Percentiles rank a stretch among this genome's conserved stretches.
Evolutionary conservation across 1,140 invertebrate genomes (phyloP).

Genomic region (Notospermus geniculatus): DNA sequence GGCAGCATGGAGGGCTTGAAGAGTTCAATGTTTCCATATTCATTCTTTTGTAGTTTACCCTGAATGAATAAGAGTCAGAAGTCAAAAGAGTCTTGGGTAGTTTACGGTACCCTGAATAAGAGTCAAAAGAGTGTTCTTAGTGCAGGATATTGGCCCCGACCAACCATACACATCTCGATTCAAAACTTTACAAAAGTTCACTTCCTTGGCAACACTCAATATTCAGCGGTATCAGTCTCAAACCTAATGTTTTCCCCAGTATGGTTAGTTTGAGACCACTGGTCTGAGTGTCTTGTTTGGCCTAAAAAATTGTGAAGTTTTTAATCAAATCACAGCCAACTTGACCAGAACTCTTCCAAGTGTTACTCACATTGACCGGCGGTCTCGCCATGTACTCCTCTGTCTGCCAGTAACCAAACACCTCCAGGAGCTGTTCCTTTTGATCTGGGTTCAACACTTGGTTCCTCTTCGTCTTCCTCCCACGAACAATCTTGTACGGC

Average conservation of each 20-base stretch:
- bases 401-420: slow-evolving; percentile 96
- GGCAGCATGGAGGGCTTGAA: slow-evolving; percentile 94
- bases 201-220: too few relatives aligned
- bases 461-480: slow-evolving; percentile 44
- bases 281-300: too few relatives aligned
- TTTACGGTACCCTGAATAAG: background rate
- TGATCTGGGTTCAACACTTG: slow-evolving; percentile 43
- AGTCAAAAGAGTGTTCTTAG: background rate
- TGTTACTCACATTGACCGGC: slow-evolving; percentile 74
- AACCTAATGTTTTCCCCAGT: too few relatives aligned
- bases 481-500: slow-evolving; percentile 92
- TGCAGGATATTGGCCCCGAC: too few relatives aligned
- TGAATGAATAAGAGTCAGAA: slow-evolving; percentile 28
- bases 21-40: slow-evolving; percentile 96
- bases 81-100: background rate
- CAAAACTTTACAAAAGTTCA: too few relatives aligned
- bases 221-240: too few relatives aligned
- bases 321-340: too few relatives aligned
- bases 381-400: slow-evolving; percentile 77
- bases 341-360: too few relatives aligned
- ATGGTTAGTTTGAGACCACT: too few relatives aligned
- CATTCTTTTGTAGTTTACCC: slow-evolving; percentile 91
- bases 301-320: too few relatives aligned
- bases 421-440: slow-evolving; percentile 74
- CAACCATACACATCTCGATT: too few relatives aligned